Evolutionary conservation across 2,113 vertebrate species (phyloP).

Genomic region (Ciconia maguari): DNA sequence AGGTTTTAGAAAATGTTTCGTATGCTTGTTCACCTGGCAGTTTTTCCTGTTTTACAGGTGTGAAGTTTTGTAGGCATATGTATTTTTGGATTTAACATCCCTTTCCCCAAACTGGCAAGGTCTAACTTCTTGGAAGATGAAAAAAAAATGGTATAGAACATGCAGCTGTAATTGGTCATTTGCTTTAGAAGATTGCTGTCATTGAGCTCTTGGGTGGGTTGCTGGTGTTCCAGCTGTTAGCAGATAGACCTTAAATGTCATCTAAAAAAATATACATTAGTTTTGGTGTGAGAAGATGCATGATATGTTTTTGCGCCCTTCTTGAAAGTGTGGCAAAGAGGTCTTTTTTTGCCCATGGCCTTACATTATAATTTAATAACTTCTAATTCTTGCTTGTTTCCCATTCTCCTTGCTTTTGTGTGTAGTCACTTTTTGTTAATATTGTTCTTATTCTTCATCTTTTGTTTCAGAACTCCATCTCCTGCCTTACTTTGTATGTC

Average conservation of each 20-base stretch:
- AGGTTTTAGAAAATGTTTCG: background rate
- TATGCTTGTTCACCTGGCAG: background rate
- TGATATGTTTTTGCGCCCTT: background rate
- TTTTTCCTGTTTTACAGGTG: background rate
- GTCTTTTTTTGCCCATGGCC: background rate
- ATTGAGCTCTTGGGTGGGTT: background rate
- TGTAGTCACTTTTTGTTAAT: slow-evolving; percentile 37
- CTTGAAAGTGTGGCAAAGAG: background rate
- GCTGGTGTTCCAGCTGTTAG: background rate
- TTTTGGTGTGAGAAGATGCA: background rate
- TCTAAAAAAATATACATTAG: background rate
- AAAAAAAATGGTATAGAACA: background rate
- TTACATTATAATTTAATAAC: background rate
- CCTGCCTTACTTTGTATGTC: slow-evolving; percentile 55
- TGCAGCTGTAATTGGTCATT: background rate
- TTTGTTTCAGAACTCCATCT: slow-evolving; percentile 66
- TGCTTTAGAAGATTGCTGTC: background rate
- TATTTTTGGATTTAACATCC: background rate
- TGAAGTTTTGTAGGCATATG: background rate
- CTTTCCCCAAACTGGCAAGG: background rate
- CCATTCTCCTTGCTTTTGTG: slow-evolving; percentile 28
- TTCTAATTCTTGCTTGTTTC: background rate
- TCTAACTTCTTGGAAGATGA: background rate
- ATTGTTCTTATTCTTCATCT: slow-evolving; percentile 64
- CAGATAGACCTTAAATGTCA: background rate